Conservation (phyloP, 2,797 vertebrate species). For the Spea hammondii region DNA sequence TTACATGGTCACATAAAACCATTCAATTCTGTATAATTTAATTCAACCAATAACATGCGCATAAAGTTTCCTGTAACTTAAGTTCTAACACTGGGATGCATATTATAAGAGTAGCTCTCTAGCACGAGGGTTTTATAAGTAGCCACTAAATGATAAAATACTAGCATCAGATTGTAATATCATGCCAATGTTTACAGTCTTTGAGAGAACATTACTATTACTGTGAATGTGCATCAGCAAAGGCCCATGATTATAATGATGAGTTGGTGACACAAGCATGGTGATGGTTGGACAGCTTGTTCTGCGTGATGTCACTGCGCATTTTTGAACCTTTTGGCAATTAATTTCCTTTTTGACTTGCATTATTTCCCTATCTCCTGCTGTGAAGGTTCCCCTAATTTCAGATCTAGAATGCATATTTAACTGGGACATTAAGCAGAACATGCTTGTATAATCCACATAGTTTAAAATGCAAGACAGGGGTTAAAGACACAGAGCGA, state of each 20-base stretch:
- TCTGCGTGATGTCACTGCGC: background rate
- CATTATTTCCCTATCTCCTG: background rate
- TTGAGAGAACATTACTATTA: too few relatives aligned
- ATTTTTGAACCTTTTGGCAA: background rate
- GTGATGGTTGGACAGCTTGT: background rate
- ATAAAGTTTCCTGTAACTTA: too few relatives aligned
- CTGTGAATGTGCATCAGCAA: background rate
- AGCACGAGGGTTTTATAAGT: too few relatives aligned
- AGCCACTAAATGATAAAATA: too few relatives aligned
- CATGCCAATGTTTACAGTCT: too few relatives aligned
- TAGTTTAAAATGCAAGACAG: background rate
- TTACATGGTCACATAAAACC: too few relatives aligned
- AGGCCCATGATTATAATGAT: background rate
- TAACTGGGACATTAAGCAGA: background rate
- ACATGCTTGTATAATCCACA: background rate
- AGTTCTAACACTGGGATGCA: too few relatives aligned
- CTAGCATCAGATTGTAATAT: too few relatives aligned
- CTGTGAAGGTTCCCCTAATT: background rate
- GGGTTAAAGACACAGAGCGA: constrained; percentile 14
- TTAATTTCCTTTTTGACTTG: background rate
- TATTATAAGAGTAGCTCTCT: too few relatives aligned
- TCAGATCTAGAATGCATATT: background rate
- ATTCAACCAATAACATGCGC: too few relatives aligned
- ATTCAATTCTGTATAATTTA: too few relatives aligned
- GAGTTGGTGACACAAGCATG: background rate